A percentile compares a stretch with the other conserved stretches of the same genome.
Conservation (phyloP, 2,888 invertebrate species). For the Sisyra nigra region DNA sequence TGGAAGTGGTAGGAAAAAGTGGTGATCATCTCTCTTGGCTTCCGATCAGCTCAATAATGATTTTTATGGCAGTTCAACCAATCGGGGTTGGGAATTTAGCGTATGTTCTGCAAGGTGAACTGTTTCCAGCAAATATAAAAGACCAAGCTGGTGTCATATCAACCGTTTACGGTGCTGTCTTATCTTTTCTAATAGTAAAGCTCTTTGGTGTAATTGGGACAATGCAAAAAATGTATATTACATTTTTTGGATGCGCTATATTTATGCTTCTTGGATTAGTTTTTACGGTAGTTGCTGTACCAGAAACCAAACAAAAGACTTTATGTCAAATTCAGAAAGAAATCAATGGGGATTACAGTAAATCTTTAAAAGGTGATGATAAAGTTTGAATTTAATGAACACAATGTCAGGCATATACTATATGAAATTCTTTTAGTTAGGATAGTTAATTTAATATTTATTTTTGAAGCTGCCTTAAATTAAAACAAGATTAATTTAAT, state of each 20-base stretch:
- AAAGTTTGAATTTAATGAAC: no score
- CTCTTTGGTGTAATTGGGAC: slow-evolving; percentile 21
- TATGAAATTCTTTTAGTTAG: no score
- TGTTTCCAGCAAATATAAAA: slow-evolving; percentile 29
- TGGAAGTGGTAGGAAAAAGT: slow-evolving; percentile 18
- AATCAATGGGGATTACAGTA: neutral
- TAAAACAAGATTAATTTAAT: no score
- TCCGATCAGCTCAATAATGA: slow-evolving; percentile 23
- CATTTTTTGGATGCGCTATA: slow-evolving; percentile 21
- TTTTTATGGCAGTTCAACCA: slow-evolving; percentile 25
- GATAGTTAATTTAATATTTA: no score
- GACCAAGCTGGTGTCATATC: slow-evolving; percentile 30
- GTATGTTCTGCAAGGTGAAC: slow-evolving; percentile 27
- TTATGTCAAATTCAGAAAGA: slow-evolving; percentile 21
- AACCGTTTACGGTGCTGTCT: slow-evolving; percentile 25
- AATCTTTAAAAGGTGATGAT: no score
- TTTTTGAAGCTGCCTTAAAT: no score
- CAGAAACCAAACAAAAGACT: slow-evolving; percentile 26
- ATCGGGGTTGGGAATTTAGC: slow-evolving; percentile 27
- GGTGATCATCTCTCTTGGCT: slow-evolving; percentile 21
- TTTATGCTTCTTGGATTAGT: slow-evolving; percentile 15
- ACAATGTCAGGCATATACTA: no score
- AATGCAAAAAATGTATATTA: slow-evolving; percentile 18
- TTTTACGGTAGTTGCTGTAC: slow-evolving; percentile 20
- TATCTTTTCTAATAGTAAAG: slow-evolving; percentile 24